Conservation (phyloP, 2,888 invertebrate genomes). For the Platycnemis pennipes region DNA sequence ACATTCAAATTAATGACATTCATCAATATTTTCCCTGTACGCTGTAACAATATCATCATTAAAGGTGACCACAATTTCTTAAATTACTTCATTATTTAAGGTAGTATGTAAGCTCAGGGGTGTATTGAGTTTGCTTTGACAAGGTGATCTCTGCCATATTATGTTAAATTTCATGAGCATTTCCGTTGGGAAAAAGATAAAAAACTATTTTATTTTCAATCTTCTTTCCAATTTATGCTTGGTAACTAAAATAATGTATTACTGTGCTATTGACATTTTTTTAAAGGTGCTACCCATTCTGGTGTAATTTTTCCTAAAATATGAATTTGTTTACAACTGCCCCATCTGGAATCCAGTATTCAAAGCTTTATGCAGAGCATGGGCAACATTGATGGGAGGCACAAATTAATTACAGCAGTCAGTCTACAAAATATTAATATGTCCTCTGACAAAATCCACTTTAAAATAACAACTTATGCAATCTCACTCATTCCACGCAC, state of each 20-base stretch:
- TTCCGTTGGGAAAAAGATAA: slow-evolving; percentile 61
- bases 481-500: slow-evolving; percentile 46
- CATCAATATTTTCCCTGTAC: slow-evolving; percentile 55
- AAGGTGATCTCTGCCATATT: slow-evolving; percentile 40
- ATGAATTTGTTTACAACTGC: slow-evolving; percentile 46
- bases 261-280: slow-evolving; percentile 53
- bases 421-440: slow-evolving; percentile 48
- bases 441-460: slow-evolving; percentile 54
- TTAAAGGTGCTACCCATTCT: slow-evolving; percentile 56
- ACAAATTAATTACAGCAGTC: slow-evolving; percentile 65
- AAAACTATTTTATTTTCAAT: slow-evolving; percentile 60
- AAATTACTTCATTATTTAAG: background rate
- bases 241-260: slow-evolving; percentile 63
- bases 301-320: slow-evolving; percentile 45
- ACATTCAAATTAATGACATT: slow-evolving; percentile 40
- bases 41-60: slow-evolving; percentile 19
- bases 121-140: slow-evolving; percentile 29
- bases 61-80: background rate
- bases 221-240: slow-evolving; percentile 42
- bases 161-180: background rate
- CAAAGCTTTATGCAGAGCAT: slow-evolving; percentile 9
- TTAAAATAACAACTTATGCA: slow-evolving; percentile 46
- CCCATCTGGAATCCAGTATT: slow-evolving; percentile 43
- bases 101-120: slow-evolving; percentile 43
- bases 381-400: slow-evolving; percentile 61